A percentile compares a stretch with the other conserved stretches of the same genome.
Conservation (phyloP, 2,888 invertebrate species). For the Diaperis boleti region DNA sequence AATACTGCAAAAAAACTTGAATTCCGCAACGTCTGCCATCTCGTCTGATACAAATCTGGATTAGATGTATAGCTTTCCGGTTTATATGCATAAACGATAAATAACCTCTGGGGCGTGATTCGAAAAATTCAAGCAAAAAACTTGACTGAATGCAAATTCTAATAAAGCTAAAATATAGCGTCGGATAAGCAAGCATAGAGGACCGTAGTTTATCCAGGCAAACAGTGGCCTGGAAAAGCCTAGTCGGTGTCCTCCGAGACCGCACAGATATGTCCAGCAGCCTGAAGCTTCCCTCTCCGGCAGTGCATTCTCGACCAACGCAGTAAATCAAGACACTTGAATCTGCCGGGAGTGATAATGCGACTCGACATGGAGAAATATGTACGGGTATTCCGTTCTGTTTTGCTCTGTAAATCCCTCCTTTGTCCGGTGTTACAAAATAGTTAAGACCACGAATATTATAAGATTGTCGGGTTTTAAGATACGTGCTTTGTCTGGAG, state of each 20-base stretch:
- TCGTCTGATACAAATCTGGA: background rate
- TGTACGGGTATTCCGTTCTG: conserved; percentile 52
- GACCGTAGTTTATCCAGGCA: conserved; percentile 42
- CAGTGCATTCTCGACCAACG: conserved; percentile 45
- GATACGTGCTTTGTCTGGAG: too few species aligned
- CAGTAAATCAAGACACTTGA: conserved; percentile 57
- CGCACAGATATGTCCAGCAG: conserved; percentile 46
- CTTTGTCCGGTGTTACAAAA: conserved; percentile 52
- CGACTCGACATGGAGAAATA: conserved; percentile 56
- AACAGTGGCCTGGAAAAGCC: conserved; percentile 42
- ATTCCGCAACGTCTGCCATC: background rate
- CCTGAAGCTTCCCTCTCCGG: conserved; percentile 28
- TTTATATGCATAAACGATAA: conserved; percentile 12
- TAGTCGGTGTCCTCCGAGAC: conserved; percentile 44
- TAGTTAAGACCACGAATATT: conserved; percentile 47
- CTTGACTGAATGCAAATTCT: conserved; percentile 42
- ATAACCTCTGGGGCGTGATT: conserved; percentile 33
- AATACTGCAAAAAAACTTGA: too few species aligned
- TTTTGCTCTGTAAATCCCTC: conserved; percentile 50
- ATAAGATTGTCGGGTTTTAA: too few species aligned
- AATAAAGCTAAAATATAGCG: conserved; percentile 44
- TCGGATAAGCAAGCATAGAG: conserved; percentile 42
- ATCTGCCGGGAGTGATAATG: conserved; percentile 59
- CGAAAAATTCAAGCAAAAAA: conserved; percentile 36
- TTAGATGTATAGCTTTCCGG: background rate